Evolutionary conservation across 2,113 vertebrate genomes (phyloP).

Genomic region (Ameiurus melas): DNA sequence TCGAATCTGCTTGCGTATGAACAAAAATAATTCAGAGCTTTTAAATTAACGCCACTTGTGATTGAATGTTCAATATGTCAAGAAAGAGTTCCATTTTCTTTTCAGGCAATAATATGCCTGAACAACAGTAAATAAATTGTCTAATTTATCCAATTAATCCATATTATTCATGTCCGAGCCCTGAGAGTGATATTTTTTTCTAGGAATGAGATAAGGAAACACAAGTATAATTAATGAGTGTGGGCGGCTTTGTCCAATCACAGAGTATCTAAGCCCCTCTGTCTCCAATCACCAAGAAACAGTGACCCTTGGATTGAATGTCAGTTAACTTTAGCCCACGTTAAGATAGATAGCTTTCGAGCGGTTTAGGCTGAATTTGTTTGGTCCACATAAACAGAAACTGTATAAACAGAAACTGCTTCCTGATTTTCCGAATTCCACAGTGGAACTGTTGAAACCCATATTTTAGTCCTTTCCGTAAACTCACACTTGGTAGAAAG

Average conservation of each 20-base stretch:
- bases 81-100: no score
- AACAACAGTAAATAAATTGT: neutral
- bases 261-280: neutral
- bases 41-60: neutral
- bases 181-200: neutral
- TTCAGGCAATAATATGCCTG: no score
- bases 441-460: neutral
- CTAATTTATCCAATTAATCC: neutral
- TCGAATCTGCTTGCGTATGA: neutral
- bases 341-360: neutral
- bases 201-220: neutral
- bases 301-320: neutral
- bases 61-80: no score
- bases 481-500: neutral
- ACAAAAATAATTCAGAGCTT: neutral
- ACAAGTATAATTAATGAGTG: neutral
- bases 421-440: neutral
- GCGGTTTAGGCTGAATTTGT: neutral
- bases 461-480: neutral
- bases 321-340: neutral
- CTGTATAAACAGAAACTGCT: neutral
- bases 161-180: neutral
- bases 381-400: no score
- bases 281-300: neutral
- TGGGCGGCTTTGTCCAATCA: neutral